Evolutionary conservation across 92 coral and sea anemone genomes (phyloP), one percentile per base, ranked within the genome.

Genomic region (Pocillopora grandis): DNA sequence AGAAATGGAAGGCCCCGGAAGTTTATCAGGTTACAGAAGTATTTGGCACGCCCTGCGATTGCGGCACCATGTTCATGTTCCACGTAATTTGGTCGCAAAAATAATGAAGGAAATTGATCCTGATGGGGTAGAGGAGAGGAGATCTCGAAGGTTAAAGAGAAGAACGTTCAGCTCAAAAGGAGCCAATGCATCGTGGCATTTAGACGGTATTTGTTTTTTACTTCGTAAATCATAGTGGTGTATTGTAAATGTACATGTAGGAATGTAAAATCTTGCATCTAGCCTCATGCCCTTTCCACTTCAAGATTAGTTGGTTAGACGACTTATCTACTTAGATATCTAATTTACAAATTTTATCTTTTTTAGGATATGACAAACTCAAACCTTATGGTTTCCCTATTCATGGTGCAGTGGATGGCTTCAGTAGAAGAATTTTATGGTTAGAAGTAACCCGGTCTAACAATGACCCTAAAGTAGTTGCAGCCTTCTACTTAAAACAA

Each of bases 61-160:
- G 68, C 56, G 66, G 33, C 88, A 78, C 72, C 72, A 66, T 12
- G 74, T 78, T 52, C 85, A 84, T 79, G 91, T 74, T 27, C 88
- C 88, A 48, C 85, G 88, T 56, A 56, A 71, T 58, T 63, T 83
- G 81, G 80, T 62, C 61, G 88, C 88, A 55, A 71, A 71, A 20
- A 68, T n/a, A 10, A 84, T 84, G 82, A 71, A 64, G 71, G 88
- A 88, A 77, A 84, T 88, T 57, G 91, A 88, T 71, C 88, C 91
- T 14, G 72, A 31, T 77, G 85, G 91, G 21, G 91, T 88, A 18
- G 78, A 36, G 35, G 85, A n/a, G n/a, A n/a, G 72, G 61, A 78
- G 63, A 80, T 57, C 81, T 58, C 75, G 35, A 49, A 67, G 78
- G 77, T 70, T 89, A n/a, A 62, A 27, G 73, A 62, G 88, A 27